Evolutionary conservation across 2,888 invertebrate species (phyloP).

Genomic region (Tupiocoris notatus): DNA sequence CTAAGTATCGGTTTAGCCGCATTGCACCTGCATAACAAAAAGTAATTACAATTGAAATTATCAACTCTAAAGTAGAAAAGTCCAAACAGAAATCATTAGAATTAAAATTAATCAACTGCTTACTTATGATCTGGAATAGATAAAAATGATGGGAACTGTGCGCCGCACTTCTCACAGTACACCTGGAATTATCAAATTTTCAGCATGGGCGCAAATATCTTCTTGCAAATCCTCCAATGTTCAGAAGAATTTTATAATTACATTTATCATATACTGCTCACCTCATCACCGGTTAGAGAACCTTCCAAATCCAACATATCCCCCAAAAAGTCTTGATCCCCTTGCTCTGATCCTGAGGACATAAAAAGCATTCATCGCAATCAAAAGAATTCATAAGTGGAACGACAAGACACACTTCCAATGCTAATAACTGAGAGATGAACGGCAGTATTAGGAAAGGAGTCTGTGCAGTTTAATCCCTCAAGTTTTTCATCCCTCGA

Average conservation of each 20-base stretch:
- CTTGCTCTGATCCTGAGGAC: conserved; percentile 5
- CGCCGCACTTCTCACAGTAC: conserved; percentile 30
- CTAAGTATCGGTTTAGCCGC: not conserved
- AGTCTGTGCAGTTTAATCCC: not conserved
- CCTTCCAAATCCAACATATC: conserved; percentile 19
- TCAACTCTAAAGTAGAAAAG: too few species aligned
- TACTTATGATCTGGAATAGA: conserved; percentile 14
- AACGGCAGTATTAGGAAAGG: not conserved
- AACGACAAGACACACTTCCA: not conserved
- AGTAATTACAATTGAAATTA: not conserved
- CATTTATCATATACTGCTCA: too few species aligned
- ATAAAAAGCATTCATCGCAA: too few species aligned
- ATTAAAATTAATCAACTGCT: not conserved
- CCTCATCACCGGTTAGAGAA: conserved; percentile 21
- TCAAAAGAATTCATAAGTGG: not conserved
- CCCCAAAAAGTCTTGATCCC: not conserved
- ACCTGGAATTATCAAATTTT: too few species aligned
- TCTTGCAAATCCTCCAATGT: too few species aligned
- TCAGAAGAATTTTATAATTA: too few species aligned
- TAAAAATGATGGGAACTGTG: conserved; percentile 4
- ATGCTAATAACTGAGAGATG: not conserved
- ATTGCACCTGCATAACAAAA: conserved; percentile 2
- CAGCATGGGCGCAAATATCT: too few species aligned
- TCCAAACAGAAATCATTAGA: too few species aligned
- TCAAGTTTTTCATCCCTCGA: too few species aligned